These are phyloP conservation scores for Neosilurus mollespiculum DNA, from an alignment of 2,797 vertebrate genomes.

Conservation along the genomic window DNA sequence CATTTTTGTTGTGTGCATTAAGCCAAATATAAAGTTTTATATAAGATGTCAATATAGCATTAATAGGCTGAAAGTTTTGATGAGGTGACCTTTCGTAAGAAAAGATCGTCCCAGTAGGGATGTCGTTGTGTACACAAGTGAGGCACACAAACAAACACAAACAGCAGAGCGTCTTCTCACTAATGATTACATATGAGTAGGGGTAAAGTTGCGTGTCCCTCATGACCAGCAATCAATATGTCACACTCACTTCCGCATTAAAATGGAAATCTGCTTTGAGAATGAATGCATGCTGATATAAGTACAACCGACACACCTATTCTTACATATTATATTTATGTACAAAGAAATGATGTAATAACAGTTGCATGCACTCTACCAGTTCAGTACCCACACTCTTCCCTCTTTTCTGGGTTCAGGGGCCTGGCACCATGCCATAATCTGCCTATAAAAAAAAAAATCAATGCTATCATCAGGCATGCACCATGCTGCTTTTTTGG, in stretches of 20 bases:
- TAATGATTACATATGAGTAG: constrained; percentile 30
- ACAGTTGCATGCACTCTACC: background rate
- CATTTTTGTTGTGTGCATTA: background rate
- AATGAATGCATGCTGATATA: constrained; percentile 39
- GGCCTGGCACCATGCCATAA: constrained; percentile 20
- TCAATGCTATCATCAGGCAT: constrained; percentile 11
- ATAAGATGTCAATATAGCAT: background rate
- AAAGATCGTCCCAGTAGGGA: constrained; percentile 12
- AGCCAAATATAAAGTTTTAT: background rate
- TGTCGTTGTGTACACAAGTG: constrained; percentile 3
- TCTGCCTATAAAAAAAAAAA: constrained; percentile 22
- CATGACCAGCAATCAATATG: constrained; percentile 45
- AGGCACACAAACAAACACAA: constrained; percentile 5
- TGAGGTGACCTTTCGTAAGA: constrained; percentile 18
- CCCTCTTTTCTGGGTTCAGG: constrained; percentile 17
- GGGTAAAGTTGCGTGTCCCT: constrained; percentile 26
- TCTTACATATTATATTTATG: background rate
- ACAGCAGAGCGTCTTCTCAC: constrained; percentile 1
- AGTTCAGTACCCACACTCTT: background rate
- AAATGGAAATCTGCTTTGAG: constrained; percentile 16
- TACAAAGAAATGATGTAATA: constrained; percentile 18
- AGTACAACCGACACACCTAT: constrained; percentile 43
- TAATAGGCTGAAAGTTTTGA: constrained; percentile 20
- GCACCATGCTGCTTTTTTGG: constrained; percentile 20
- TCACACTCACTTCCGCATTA: constrained; percentile 30